Evolutionary conservation across 2,888 invertebrate genomes (phyloP).

Genomic region (Enchytraeus crypticus): DNA sequence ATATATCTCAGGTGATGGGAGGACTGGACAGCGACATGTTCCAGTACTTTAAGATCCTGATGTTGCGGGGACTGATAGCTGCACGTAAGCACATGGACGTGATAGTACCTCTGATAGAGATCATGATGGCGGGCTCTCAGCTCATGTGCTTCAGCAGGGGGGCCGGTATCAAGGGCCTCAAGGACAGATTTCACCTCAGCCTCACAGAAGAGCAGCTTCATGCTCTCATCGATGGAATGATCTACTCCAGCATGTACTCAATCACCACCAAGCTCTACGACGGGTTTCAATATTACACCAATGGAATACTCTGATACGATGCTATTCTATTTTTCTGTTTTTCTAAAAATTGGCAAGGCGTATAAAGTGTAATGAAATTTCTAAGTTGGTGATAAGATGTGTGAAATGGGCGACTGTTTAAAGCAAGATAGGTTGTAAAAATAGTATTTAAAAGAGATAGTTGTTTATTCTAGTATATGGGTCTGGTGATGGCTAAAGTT

Average conservation of each 20-base stretch:
- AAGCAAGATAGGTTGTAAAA: no score
- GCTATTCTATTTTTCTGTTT: no score
- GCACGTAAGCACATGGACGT: conserved; percentile 96
- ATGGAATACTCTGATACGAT: conserved; percentile 79
- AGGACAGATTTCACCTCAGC: conserved; percentile 85
- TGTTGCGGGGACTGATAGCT: conserved; percentile 88
- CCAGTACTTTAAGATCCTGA: conserved; percentile 90
- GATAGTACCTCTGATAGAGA: conserved; percentile 88
- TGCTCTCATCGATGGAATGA: conserved; percentile 80
- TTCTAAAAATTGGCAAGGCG: no score
- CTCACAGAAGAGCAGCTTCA: conserved; percentile 91
- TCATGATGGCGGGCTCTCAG: conserved; percentile 89
- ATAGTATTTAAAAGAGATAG: no score
- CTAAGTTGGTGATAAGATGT: no score
- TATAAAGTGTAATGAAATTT: no score
- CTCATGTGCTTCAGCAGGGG: conserved; percentile 89
- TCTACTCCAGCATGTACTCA: conserved; percentile 87
- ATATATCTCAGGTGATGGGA: conserved; percentile 83
- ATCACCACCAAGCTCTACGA: conserved; percentile 96
- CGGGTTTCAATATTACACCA: conserved; percentile 97
- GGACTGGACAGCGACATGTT: conserved; percentile 93
- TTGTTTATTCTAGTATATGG: no score
- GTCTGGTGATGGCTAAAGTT: no score
- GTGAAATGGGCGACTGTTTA: no score
- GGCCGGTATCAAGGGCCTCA: conserved; percentile 78